A percentile compares a stretch with the other conserved stretches of the same genome.
These are phyloP conservation scores for Symphodus melops DNA, from an alignment of 2,113 vertebrate genomes.

Conservation along the genomic window DNA sequence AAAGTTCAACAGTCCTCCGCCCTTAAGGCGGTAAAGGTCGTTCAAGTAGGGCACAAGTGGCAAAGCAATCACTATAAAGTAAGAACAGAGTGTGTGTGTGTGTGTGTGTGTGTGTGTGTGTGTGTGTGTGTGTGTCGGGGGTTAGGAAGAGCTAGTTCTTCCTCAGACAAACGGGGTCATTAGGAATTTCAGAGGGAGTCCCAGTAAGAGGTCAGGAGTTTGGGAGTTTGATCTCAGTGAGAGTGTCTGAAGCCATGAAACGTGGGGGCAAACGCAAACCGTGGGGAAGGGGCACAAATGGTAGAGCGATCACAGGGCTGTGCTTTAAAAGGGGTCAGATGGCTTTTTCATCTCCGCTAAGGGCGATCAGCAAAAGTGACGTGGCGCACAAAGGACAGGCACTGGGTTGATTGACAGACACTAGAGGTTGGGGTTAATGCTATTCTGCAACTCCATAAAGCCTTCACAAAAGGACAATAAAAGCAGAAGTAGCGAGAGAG, in stretches of 20 bases:
- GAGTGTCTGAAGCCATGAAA: slow-evolving; percentile 75
- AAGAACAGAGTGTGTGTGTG: slow-evolving; percentile 7
- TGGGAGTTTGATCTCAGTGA: slow-evolving; percentile 76
- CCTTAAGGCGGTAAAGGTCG: slow-evolving; percentile 59
- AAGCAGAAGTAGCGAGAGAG: slow-evolving; percentile 42
- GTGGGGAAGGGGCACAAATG: slow-evolving; percentile 76
- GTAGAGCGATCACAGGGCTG: slow-evolving; percentile 80
- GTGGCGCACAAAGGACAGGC: slow-evolving; percentile 62
- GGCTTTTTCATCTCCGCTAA: slow-evolving; percentile 79
- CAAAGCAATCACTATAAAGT: slow-evolving; percentile 78
- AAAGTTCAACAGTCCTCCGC: slow-evolving; percentile 61
- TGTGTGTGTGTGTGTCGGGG: neutral
- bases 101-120: too few relatives aligned
- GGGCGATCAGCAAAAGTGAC: slow-evolving; percentile 66
- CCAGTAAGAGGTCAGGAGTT: slow-evolving; percentile 58
- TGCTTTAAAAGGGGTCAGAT: slow-evolving; percentile 78
- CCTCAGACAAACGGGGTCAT: slow-evolving; percentile 75
- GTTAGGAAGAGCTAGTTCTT: slow-evolving; percentile 52
- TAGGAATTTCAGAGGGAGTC: slow-evolving; percentile 75
- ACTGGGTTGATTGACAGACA: slow-evolving; percentile 73
- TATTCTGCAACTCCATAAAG: slow-evolving; percentile 50
- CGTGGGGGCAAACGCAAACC: slow-evolving; percentile 71
- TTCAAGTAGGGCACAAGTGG: slow-evolving; percentile 72
- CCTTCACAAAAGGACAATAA: slow-evolving; percentile 58
- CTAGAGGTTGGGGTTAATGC: slow-evolving; percentile 43